These are phyloP conservation scores for Plectus sambesii DNA, from an alignment of 1,140 invertebrate genomes.

Conservation along the genomic window DNA sequence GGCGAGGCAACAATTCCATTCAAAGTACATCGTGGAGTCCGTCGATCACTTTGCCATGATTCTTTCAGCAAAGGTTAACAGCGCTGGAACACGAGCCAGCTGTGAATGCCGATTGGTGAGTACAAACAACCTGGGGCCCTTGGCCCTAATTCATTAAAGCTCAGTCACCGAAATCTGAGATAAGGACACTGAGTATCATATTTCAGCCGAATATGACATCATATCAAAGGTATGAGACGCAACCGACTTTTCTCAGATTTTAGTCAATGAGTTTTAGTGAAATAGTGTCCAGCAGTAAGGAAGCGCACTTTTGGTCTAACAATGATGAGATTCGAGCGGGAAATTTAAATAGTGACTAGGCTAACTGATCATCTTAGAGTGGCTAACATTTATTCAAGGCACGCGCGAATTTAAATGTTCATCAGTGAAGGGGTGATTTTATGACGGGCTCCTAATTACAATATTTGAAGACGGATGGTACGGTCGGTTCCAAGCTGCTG, in stretches of 20 bases:
- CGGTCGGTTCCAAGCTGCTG: conserved; percentile 68
- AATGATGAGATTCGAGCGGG: no score
- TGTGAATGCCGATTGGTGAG: conserved; percentile 23
- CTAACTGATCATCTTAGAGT: no score
- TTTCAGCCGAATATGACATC: conserved; percentile 9
- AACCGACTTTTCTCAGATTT: no score
- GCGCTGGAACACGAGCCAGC: conserved; percentile 64
- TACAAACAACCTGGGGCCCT: conserved; percentile 7
- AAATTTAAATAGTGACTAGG: no score
- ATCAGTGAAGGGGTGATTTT: conserved; percentile 20
- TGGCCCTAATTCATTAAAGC: no score
- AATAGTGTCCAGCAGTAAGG: no score
- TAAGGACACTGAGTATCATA: conserved; percentile 1
- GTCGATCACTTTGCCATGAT: conserved; percentile 72
- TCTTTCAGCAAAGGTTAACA: conserved; percentile 70
- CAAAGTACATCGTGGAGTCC: conserved; percentile 54
- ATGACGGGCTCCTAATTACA: conserved; percentile 30
- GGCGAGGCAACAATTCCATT: conserved; percentile 52
- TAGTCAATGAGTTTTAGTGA: no score
- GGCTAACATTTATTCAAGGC: conserved; percentile 12
- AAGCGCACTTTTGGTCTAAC: no score
- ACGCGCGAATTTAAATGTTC: conserved; percentile 16
- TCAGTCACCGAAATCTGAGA: conserved; percentile 7
- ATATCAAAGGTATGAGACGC: no score
- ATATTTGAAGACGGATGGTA: conserved; percentile 56